Evolutionary conservation across 1,140 invertebrate genomes (phyloP).

Genomic region (Campoletis sonorensis): DNA sequence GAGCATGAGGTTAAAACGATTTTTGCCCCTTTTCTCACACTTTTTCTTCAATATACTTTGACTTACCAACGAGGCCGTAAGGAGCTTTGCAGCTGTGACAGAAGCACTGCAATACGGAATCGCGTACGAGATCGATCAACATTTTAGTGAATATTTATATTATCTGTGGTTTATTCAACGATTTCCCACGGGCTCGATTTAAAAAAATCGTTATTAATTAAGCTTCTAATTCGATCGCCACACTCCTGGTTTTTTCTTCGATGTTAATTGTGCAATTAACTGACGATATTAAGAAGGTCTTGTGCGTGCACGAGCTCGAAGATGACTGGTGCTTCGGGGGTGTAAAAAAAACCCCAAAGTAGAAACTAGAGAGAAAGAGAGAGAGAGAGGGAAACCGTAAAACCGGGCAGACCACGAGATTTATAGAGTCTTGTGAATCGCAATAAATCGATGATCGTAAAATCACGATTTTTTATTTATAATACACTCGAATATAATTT

Average conservation of each 20-base stretch:
- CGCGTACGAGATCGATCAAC: conserved; percentile 89
- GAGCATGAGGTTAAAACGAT: conserved; percentile 8
- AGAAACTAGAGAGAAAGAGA: too few species aligned
- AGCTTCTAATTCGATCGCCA: too few species aligned
- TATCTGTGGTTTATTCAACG: not conserved
- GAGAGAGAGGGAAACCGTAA: too few species aligned
- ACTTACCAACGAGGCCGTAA: conserved; percentile 82
- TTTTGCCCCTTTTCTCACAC: conserved; percentile 35
- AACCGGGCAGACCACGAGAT: too few species aligned
- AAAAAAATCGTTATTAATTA: not conserved
- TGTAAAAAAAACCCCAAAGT: too few species aligned
- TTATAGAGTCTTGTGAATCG: too few species aligned
- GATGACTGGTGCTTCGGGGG: too few species aligned
- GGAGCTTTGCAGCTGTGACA: conserved; percentile 92
- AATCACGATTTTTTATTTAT: not conserved
- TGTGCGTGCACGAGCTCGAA: too few species aligned
- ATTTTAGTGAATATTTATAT: conserved; percentile 75
- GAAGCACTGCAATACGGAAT: conserved; percentile 92
- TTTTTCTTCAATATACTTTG: conserved; percentile 66
- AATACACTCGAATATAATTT: not conserved
- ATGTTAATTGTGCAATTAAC: too few species aligned
- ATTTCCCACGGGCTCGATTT: not conserved
- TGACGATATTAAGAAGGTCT: too few species aligned
- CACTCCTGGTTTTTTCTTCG: too few species aligned
- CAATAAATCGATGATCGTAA: too few species aligned